Conservation (phyloP, 2,888 invertebrate species). For the Griposia aprilina region DNA sequence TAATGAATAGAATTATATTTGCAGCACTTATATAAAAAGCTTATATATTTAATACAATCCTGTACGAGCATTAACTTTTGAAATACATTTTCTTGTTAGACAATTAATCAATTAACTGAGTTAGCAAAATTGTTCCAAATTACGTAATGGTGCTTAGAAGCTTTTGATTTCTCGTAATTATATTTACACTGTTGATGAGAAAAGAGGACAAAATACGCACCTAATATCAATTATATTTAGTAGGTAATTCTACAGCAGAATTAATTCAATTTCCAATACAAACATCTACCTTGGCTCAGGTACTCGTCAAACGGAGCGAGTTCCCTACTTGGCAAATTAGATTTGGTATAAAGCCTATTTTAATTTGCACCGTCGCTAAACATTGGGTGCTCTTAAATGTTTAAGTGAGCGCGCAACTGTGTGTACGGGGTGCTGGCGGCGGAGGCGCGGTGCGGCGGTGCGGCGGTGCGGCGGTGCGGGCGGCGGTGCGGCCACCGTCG, state of each 20-base stretch:
- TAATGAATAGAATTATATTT: neutral
- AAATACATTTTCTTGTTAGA: slow-evolving; percentile 15
- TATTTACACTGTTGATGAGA: slow-evolving; percentile 66
- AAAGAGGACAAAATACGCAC: slow-evolving; percentile 66
- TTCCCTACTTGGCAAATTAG: slow-evolving; percentile 88
- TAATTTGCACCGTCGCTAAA: slow-evolving; percentile 89
- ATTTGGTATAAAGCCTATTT: slow-evolving; percentile 90
- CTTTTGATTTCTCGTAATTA: slow-evolving; percentile 67
- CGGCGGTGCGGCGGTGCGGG: slow-evolving; percentile 61
- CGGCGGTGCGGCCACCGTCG: slow-evolving; percentile 73
- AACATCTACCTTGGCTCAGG: slow-evolving; percentile 83
- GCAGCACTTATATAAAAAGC: neutral
- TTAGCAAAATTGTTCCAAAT: slow-evolving; percentile 51
- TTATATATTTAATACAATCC: neutral
- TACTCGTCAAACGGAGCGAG: slow-evolving; percentile 81
- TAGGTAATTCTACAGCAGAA: slow-evolving; percentile 83
- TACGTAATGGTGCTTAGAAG: slow-evolving; percentile 63
- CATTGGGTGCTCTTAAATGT: slow-evolving; percentile 88
- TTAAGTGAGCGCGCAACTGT: slow-evolving; percentile 85
- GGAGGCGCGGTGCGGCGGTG: slow-evolving; percentile 41
- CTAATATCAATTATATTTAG: slow-evolving; percentile 74
- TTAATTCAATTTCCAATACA: slow-evolving; percentile 88
- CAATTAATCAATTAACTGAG: slow-evolving; percentile 43
- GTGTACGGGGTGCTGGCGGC: slow-evolving; percentile 77
- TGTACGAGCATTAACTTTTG: neutral